Evolutionary conservation across 2,113 vertebrate species (phyloP), one percentile per base, ranked within the genome.

Genomic region (Falcunculus frontatus): DNA sequence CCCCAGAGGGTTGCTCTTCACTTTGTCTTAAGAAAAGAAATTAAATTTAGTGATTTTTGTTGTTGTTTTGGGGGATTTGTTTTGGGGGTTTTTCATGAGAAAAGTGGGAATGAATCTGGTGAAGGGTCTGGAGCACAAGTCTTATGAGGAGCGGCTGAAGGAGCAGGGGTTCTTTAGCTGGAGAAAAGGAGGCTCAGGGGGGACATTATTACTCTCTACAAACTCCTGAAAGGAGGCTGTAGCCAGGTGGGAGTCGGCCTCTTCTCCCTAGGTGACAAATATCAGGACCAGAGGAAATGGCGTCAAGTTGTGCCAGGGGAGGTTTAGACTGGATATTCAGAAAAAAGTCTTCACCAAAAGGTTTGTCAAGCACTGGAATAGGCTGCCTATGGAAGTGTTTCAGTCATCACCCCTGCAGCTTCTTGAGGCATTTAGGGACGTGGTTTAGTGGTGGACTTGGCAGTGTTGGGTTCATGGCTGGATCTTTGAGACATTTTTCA

Each of bases 181-280:
- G 44, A 67, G n/a, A 21, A 81, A 81, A 81, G 16, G 10, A 70
- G 16, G 11, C 20, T 60, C 18, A 42, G 16, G 22, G 10, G 10
- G 9, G 25, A 53, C 25, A 6, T 39, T 10, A 22, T 37, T 1
- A 7, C 37, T 50, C 22, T 73, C 12, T 23, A 50, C 27, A 73
- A 23, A 4, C 4, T 1, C 39, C 69, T 30, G 37, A 39, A 52
- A 44, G 23, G 30, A 22, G 11, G 3, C 2, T 80, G 17, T 12
- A 32, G 35, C 9, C 17, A 14, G 3, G 13, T 52, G 9, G 10
- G 8, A 2, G 1, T 59, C 0, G 0, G 8, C 6, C 6, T 53
- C 29, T 53, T 67, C n/a, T 30, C 18, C 13, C 13, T 29, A 53
- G 16, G 7, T 23, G 7, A 17, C 33, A 17, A 67, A 16, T 26